phyloP scores from a whole-genome alignment of 2,888 invertebrate genomes.

The Watsonalla binaria region DNA sequence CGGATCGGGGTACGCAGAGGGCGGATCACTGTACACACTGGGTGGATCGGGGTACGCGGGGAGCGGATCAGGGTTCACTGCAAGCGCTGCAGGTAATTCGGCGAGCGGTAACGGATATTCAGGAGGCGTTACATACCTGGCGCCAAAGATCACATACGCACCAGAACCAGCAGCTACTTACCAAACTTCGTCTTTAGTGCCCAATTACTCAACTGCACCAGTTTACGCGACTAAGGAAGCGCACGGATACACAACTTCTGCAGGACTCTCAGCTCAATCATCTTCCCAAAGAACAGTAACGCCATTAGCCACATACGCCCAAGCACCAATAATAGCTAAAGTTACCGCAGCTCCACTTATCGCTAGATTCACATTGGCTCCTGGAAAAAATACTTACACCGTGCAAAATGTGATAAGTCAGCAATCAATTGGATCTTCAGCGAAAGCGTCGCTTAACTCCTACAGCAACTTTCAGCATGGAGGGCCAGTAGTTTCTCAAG shows the following conservation, averaged over 20 bases:
- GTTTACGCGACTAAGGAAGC: constrained; percentile 48
- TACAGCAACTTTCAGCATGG: constrained; percentile 48
- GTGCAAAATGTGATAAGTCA: constrained; percentile 55
- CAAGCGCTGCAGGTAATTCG: constrained; percentile 19
- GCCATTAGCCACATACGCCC: constrained; percentile 65
- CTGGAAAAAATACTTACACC: constrained; percentile 50
- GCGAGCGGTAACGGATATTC: constrained; percentile 24
- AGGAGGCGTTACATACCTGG: constrained; percentile 40
- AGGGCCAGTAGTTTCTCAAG: constrained; percentile 69
- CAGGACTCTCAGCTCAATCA: constrained; percentile 64
- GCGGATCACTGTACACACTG: too few species aligned
- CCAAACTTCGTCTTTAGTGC: constrained; percentile 29
- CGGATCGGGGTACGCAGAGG: constrained; percentile 22
- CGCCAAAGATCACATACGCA: constrained; percentile 52
- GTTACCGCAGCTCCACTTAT: constrained; percentile 68
- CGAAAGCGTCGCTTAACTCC: constrained; percentile 65
- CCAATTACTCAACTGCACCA: constrained; percentile 40
- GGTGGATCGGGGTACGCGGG: too few species aligned
- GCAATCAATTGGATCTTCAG: constrained; percentile 47
- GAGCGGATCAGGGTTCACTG: constrained; percentile 23
- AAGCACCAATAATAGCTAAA: constrained; percentile 74
- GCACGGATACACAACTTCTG: constrained; percentile 77
- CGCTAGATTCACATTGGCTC: constrained; percentile 51
- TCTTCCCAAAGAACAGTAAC: constrained; percentile 51
- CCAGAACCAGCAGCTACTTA: constrained; percentile 41